Base-by-base conservation (phyloP, 2,888 invertebrate genomes). In the Hypolimnas misippus region DNA sequence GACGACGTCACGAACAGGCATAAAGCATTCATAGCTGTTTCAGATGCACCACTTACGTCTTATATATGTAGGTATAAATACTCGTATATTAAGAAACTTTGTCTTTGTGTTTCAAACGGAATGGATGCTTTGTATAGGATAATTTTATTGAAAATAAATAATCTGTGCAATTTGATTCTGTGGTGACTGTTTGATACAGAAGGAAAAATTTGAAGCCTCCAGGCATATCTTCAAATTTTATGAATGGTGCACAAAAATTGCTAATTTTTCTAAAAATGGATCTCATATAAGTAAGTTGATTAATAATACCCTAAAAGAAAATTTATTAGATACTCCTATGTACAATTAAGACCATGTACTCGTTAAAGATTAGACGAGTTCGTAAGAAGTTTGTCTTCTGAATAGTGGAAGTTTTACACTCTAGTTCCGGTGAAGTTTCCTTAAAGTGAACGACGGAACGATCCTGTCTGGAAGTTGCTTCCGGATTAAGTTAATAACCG, bases 401-500 rank as follows among this genome's bases (percentile, higher is more conserved):
- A 31, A 56, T 44, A 49, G 52, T 16, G n/a, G 42, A 62, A 62
- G 51, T 62, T 62, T 56, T 52, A 53, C 19, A 57, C 59, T 50
- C 5, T 7, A 44, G 40, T 57, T 52, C 54, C 46, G 55, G 29
- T 57, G 44, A 59, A 67, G 65, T 65, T 65, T 54, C 56, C 53
- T 53, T 40, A 29, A 38, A 63, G 57, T 38, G 57, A 49, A 53
- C 35, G 17, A 7, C 52, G 53, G 46, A 52, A 44, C 44, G 19
- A 46, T 38, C 60, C 54, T 46, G 46, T 60, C 53, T 60, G 33
- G 14, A 60, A 60, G 53, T 49, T 29, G 21, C 29, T 54, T 54
- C 54, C 54, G 60, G 38, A 38, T 60, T 54, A 38, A 60, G 54
- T 60, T 60, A 54, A 60, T 60, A 60, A 60, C 46, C 60, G 46